Evolutionary conservation across 2,113 vertebrate species (phyloP).

Genomic region (Danionella cerebrum): DNA sequence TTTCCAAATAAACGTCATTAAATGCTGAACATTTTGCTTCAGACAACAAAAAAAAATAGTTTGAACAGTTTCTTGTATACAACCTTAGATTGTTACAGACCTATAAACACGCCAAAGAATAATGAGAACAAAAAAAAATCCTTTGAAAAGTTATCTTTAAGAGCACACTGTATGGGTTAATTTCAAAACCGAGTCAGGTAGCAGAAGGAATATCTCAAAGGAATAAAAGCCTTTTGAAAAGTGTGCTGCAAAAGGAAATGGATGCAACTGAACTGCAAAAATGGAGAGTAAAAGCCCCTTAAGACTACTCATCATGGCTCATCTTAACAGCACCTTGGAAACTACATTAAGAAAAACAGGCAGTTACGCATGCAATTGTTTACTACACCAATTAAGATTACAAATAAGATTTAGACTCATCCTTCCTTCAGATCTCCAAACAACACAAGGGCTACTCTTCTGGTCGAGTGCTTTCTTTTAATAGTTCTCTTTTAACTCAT

Average conservation of each 20-base stretch:
- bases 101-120: too few species aligned
- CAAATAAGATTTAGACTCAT: not conserved
- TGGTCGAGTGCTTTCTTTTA: not conserved
- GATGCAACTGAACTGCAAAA: not conserved
- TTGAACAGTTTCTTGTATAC: too few species aligned
- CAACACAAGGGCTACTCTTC: not conserved
- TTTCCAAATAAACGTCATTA: too few species aligned
- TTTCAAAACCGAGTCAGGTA: not conserved
- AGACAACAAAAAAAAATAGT: too few species aligned
- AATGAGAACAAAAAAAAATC: too few species aligned
- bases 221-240: not conserved
- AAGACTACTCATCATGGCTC: not conserved
- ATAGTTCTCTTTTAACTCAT: not conserved
- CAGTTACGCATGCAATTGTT: not conserved
- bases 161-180: too few species aligned
- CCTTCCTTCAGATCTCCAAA: not conserved
- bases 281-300: not conserved
- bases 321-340: not conserved
- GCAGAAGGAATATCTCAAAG: not conserved
- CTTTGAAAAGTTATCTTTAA: too few species aligned
- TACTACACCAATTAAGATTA: constrained; percentile 4
- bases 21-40: too few species aligned
- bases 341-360: not conserved
- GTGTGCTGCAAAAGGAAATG: not conserved
- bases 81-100: too few species aligned